Base-by-base conservation (phyloP, 2,888 invertebrate genomes). In the Meganola albula region DNA sequence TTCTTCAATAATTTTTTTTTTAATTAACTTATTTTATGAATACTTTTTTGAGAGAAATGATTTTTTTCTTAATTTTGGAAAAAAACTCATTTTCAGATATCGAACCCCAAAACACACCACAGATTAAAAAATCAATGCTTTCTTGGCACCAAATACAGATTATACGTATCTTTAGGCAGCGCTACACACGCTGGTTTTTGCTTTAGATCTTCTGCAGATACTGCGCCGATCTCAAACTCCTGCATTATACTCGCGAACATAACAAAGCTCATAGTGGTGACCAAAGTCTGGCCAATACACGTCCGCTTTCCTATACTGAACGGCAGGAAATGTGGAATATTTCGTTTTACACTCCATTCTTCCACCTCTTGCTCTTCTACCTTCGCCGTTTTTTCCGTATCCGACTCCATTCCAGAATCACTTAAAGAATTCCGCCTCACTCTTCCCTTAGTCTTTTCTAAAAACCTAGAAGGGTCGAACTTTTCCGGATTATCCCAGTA, bases 221-320 rank as follows among this genome's bases (percentile, higher is more conserved):
- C 87, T 1, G 89, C 87, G 4, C 83, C 87, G 0, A 95, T 74
- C 44, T 93, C 88, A 64, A 90, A 95, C 36, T 89, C 86, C 49
- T 92, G 92, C 35, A 94, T 74, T 1, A 95, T 83, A 20, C 91
- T 91, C 0, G 93, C 90, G 24, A 93, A 77, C 66, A 93, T 87
- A 0, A 93, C 88, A 54, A 94, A 93, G 27, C 91, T 89, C 76
- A 92, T 93, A 1, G 92, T 91, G 9, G 92, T 91, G 0, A 95
- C 92, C 26, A 96, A 74, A 21, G 91, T 91, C 57, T 94, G 94
- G 0, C 95, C 95, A 36, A 95, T 92, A 60, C 95, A 95, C 0
- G 94, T 93, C n/a, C 95, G 78, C 59, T 92, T 94, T 4, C 95
- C 95, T 24, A 93, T 93, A 60, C 94, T 93, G 73, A 95, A 96